Evolutionary conservation across 2,113 vertebrate genomes (phyloP), one percentile per base, ranked within the genome.

Genomic region (Miniopterus natalensis): DNA sequence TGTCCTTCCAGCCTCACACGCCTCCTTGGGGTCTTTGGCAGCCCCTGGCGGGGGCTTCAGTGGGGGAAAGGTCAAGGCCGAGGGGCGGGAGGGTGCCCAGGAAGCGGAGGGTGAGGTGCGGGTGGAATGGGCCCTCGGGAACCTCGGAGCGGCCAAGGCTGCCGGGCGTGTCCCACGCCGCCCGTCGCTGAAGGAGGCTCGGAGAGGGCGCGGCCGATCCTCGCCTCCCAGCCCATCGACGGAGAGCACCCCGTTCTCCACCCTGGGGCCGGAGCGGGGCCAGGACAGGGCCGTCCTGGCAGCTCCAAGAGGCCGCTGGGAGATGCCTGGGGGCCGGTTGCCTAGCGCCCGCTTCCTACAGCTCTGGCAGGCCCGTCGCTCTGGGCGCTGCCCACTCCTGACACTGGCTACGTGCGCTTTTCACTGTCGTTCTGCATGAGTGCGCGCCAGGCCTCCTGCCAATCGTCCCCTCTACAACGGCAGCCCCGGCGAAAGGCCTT

Each of bases 351-450:
- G 95, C 98, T 98, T 98, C 98, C 98, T 95, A 78, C 96, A 27
- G n/a, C 65, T 66, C 97, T 91, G 95, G 96, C 85, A 95, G 98
- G 98, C 98, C 99, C 99, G 98, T 98, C 97, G 90, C 98, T 98
- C 97, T 96, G 98, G 98, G 98, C 97, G 98, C 98, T 98, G 98
- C 98, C 98, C 99, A 98, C 98, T 98, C 98, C 98, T 98, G 98
- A 98, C 98, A 98, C 98, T 97, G 98, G 99, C 99, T 98, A 97
- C 96, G 97, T 98, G 98, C 97, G 97, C 98, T 98, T 98, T 98
- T 97, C 98, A 97, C 98, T 97, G 98, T 98, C 97, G 97, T 98
- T 99, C 98, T 98, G 98, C 98, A 98, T 99, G 99, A 99, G 98
- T 99, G 98, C 73, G 98, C 97, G 94, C 98, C 98, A 98, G 98